A percentile compares a stretch with the other conserved stretches of the same genome.
These are phyloP conservation scores for Phymanthus crucifer DNA, from an alignment of 92 coral and sea anemone species.

Conservation along the genomic window DNA sequence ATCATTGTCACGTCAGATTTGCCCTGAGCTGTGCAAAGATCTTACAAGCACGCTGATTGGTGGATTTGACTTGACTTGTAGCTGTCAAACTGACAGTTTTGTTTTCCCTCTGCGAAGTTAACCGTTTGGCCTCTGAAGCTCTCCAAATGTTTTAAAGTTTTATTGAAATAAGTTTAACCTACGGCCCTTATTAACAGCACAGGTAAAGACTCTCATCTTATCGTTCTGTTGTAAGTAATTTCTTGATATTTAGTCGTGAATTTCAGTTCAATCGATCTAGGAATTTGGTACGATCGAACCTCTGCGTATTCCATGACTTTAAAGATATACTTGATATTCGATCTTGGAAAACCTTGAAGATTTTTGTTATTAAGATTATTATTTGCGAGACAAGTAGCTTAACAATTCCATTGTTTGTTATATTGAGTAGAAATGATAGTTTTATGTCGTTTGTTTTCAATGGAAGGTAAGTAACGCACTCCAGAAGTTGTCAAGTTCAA, in stretches of 20 bases:
- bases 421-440: neutral
- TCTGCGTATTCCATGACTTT: neutral
- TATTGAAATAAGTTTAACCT: neutral
- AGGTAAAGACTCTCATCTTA: neutral
- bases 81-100: constrained; percentile 14
- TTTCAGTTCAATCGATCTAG: neutral
- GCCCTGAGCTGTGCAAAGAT: neutral
- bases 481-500: too few species aligned
- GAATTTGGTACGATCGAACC: neutral
- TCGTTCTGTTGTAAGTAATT: neutral
- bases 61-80: neutral
- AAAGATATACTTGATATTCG: too few species aligned
- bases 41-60: constrained; percentile 4
- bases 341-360: neutral
- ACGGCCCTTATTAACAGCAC: neutral
- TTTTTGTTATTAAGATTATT: neutral
- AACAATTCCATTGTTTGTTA: neutral
- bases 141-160: neutral
- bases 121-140: neutral
- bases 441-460: neutral
- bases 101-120: neutral
- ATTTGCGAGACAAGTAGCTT: neutral
- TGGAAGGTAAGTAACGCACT: too few species aligned
- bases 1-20: constrained; percentile 1
- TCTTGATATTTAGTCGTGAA: neutral